Conservation (phyloP, 1,140 invertebrate species). For the Drosophila pseudoobscura region DNA sequence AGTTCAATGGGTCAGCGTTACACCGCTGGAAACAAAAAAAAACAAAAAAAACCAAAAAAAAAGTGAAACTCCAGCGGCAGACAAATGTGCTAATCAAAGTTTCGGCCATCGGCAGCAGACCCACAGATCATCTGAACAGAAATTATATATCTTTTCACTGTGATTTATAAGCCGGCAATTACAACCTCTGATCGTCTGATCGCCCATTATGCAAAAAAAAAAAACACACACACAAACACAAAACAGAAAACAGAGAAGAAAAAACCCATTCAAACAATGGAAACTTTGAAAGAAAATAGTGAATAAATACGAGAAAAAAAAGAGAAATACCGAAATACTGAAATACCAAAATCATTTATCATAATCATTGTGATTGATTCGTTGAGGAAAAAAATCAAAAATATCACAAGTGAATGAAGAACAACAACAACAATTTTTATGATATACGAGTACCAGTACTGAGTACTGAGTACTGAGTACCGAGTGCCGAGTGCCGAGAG, state of each 20-base stretch:
- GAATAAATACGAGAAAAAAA: slow-evolving; percentile 49
- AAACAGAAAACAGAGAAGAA: background rate
- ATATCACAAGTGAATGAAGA: slow-evolving; percentile 70
- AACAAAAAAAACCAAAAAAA: slow-evolving; percentile 12
- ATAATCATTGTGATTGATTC: slow-evolving; percentile 83
- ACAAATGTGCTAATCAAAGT: slow-evolving; percentile 77
- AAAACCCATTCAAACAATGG: slow-evolving; percentile 34
- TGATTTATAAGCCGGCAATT: slow-evolving; percentile 78
- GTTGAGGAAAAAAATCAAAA: slow-evolving; percentile 71
- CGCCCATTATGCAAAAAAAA: slow-evolving; percentile 73
- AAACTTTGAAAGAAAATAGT: slow-evolving; percentile 59
- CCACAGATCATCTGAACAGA: slow-evolving; percentile 57
- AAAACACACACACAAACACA: too few species aligned
- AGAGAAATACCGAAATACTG: slow-evolving; percentile 46
- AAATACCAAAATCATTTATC: slow-evolving; percentile 75
- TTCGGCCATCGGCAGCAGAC: slow-evolving; percentile 28
- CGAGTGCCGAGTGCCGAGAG: too few species aligned
- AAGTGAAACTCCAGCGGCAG: slow-evolving; percentile 63
- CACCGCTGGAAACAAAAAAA: slow-evolving; percentile 35
- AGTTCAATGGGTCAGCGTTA: slow-evolving; percentile 74
- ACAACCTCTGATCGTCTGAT: slow-evolving; percentile 65
- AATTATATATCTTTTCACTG: slow-evolving; percentile 72
- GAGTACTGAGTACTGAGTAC: too few species aligned
- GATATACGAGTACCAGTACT: too few species aligned
- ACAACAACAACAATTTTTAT: slow-evolving; percentile 48